Evolutionary conservation across 2,888 invertebrate species (phyloP), one percentile per base, ranked within the genome.

Genomic region (Auanema sp.): DNA sequence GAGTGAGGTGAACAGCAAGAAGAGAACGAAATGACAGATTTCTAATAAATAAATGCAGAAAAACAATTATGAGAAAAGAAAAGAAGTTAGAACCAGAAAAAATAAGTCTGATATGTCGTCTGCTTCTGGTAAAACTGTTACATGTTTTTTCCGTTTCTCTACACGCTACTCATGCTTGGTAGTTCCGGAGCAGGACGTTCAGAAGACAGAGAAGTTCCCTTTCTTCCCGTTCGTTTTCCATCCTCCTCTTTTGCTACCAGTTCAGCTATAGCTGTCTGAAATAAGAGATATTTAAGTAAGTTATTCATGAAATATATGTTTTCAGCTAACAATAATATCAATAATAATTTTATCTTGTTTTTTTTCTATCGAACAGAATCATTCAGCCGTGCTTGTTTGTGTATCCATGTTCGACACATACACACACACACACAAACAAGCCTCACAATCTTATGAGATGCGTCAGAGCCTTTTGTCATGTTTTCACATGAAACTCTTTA

Each of bases 191-290:
- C 47, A 21, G 47, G 42, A 0, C 64, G 64, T 21, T 63, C 64
- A 12, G 43, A 59, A 33, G 59, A 64, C 6, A 60, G 50, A 8
- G 57, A 57, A 23, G 56, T 54, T 12, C 58, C 58, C 33, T 63
- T 63, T 2, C 63, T 52, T 21, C 63, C 53, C 3, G 58, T 49
- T 16, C 63, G 52, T 40, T 58, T 52, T 47, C 53, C 43, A 40
- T 59, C 52, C 16, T 64, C 52, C 55, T 64, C 60, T 10, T 41
- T 49, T 49, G 54, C 64, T 50, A 64, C 18, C 16, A 60, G 58
- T 18, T 63, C 63, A 41, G 43, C 24, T 33, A 64, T 64, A 4
- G 60, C 64, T 14, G 59, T 60, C 64, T 64, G 60, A 33, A 60
- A 60, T 21, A n/a, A 55, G 41, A 40, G n/a, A 18, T 24, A 52